phyloP scores from a whole-genome alignment of 2,888 invertebrate genomes.

The Leptogaster cylindrica region DNA sequence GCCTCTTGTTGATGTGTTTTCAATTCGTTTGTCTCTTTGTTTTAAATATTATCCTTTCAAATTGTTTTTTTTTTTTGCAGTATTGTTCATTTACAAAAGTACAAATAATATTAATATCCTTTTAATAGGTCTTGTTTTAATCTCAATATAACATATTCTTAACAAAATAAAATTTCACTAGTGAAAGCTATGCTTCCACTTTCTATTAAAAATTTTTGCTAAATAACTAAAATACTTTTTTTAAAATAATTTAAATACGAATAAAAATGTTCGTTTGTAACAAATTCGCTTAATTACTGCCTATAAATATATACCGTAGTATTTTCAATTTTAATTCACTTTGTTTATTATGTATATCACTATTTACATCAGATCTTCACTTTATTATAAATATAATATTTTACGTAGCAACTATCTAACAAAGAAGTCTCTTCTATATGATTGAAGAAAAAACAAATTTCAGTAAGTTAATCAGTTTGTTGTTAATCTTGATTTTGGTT shows the following conservation, averaged over 20 bases:
- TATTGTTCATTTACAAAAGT: slow-evolving; percentile 28
- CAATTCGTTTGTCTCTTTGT: no score
- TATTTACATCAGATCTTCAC: slow-evolving; percentile 43
- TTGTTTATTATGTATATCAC: slow-evolving; percentile 40
- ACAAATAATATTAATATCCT: slow-evolving; percentile 35
- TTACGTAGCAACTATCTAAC: slow-evolving; percentile 45
- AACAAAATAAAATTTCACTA: slow-evolving; percentile 11
- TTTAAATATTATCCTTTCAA: slow-evolving; percentile 11
- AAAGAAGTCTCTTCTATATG: slow-evolving; percentile 38
- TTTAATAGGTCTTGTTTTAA: slow-evolving; percentile 20
- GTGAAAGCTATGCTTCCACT: not conserved
- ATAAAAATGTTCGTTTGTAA: slow-evolving; percentile 28
- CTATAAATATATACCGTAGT: slow-evolving; percentile 38
- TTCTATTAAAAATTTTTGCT: not conserved
- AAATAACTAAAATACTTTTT: not conserved
- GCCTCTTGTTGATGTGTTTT: no score
- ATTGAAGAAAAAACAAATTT: slow-evolving; percentile 37
- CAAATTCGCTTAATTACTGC: slow-evolving; percentile 34
- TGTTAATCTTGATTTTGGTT: no score
- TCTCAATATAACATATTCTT: slow-evolving; percentile 8
- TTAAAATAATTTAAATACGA: slow-evolving; percentile 26
- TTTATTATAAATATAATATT: slow-evolving; percentile 43
- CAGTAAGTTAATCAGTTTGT: slow-evolving; percentile 29
- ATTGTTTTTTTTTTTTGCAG: slow-evolving; percentile 24
- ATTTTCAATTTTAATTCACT: slow-evolving; percentile 37